Conservation (phyloP, 2,797 vertebrate genomes). For the Danio aesculapii region DNA sequence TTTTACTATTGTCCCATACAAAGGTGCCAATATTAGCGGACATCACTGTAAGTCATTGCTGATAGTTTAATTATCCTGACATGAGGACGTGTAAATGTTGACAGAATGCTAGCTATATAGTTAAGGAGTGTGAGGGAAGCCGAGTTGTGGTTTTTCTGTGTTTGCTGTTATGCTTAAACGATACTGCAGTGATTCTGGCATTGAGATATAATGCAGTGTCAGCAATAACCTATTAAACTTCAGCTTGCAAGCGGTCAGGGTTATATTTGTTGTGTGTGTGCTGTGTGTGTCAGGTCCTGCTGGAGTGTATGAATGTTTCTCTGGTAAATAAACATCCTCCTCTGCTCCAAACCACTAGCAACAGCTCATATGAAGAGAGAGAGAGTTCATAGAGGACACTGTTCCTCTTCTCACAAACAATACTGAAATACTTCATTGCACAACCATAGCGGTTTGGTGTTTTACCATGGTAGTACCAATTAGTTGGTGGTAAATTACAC, state of each 20-base stretch:
- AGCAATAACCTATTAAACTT: constrained; percentile 1
- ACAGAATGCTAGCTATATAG: too few species aligned
- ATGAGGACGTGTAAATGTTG: too few species aligned
- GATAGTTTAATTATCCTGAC: too few species aligned
- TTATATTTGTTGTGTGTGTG: background rate
- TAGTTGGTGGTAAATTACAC: too few species aligned
- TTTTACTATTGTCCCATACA: too few species aligned
- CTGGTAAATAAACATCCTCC: constrained; percentile 65
- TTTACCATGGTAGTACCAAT: background rate
- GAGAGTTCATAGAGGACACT: too few species aligned
- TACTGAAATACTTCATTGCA: background rate
- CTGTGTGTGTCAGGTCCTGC: too few species aligned
- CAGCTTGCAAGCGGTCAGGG: background rate
- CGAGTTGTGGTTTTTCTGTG: background rate
- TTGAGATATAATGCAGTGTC: background rate
- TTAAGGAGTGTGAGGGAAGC: background rate
- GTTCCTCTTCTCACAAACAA: background rate
- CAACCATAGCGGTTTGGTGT: background rate
- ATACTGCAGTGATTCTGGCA: background rate
- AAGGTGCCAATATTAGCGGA: too few species aligned
- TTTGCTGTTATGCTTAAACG: too few species aligned
- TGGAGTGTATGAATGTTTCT: constrained; percentile 52
- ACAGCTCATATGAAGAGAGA: constrained; percentile 35
- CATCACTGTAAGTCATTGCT: too few species aligned
- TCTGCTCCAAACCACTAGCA: too few species aligned